Percentiles rank a stretch among this genome's conserved stretches.
Evolutionary conservation across 1,140 invertebrate species (phyloP).

Genomic region (Ostrea denselamellosa): DNA sequence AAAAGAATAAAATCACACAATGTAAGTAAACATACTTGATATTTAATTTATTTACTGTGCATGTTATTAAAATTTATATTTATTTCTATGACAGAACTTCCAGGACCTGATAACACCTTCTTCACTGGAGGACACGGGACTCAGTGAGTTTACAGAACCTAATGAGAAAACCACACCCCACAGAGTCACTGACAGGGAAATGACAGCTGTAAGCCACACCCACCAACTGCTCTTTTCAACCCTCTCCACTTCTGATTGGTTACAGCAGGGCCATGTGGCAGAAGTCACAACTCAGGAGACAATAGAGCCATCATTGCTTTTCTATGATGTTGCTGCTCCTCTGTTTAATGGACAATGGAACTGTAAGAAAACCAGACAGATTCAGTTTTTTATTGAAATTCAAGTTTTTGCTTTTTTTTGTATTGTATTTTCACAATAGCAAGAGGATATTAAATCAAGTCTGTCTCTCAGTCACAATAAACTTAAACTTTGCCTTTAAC

Average conservation of each 20-base stretch:
- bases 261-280: slow-evolving; percentile 39
- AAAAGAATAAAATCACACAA: no score
- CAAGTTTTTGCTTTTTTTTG: no score
- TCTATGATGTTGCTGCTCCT: slow-evolving; percentile 64
- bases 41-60: neutral
- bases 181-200: slow-evolving; percentile 70
- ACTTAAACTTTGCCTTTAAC: no score
- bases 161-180: slow-evolving; percentile 45
- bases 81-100: slow-evolving; percentile 73
- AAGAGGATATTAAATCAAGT: no score
- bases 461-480: no score
- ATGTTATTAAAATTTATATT: neutral
- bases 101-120: slow-evolving; percentile 73
- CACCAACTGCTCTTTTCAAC: slow-evolving; percentile 69
- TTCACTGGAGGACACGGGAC: slow-evolving; percentile 61
- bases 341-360: neutral
- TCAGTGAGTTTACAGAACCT: slow-evolving; percentile 51
- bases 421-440: no score
- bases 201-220: slow-evolving; percentile 68
- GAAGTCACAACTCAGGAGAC: slow-evolving; percentile 54
- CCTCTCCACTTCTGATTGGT: slow-evolving; percentile 70
- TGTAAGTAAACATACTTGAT: no score
- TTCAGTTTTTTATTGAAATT: no score
- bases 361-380: slow-evolving; percentile 8
- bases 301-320: slow-evolving; percentile 61